Evolutionary conservation across 1,140 invertebrate genomes (phyloP), one percentile per base, ranked within the genome.

Genomic region (Panulirus ornatus): DNA sequence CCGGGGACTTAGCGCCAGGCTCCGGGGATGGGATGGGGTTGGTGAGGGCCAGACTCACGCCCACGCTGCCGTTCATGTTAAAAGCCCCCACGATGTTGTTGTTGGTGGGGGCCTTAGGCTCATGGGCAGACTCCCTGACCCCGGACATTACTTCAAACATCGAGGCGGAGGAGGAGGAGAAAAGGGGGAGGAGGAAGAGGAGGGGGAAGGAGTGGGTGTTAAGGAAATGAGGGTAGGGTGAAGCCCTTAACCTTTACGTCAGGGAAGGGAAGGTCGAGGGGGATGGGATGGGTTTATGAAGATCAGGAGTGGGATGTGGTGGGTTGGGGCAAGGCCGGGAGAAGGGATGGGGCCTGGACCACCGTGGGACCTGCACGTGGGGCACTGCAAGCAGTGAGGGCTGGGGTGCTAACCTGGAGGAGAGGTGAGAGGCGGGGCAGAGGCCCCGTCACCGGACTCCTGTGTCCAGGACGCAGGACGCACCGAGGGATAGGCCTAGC

Each of bases 81-180:
- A 30, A 81, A 38, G 75, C 76, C 34, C 75, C 30, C 2, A 87
- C 71, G 47, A 75, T 86, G 85, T 75, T 87, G 75, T 87, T 87
- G 75, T 78, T 87, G 42, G 70, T 86, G 71, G 84, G 42, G 1
- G 84, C 16, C 54, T 88, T 88, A 0, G 85, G 34, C 22, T 88
- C 85, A 14, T 78, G 75, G 54, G 85, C 40, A 14, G 76, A 36
- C n/a, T 88, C 85, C 44, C 75, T 75, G 22, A 51, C 75, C n/a
- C 71, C 70, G 2, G 85, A 75, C 85, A 79, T 79, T 79, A 88
- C 85, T 51, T 88, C 85, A 30, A 88, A 88, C 85, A 88, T 88
- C 14, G 54, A 63, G 47, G 70, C 51, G 84, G 84, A 38, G 30
- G 54, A 22, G 54, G 47, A 5, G 51, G 44, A 44, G 27, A 19